phyloP scores from a whole-genome alignment of 2,113 vertebrate genomes.

The Paraplagusia blochii region DNA sequence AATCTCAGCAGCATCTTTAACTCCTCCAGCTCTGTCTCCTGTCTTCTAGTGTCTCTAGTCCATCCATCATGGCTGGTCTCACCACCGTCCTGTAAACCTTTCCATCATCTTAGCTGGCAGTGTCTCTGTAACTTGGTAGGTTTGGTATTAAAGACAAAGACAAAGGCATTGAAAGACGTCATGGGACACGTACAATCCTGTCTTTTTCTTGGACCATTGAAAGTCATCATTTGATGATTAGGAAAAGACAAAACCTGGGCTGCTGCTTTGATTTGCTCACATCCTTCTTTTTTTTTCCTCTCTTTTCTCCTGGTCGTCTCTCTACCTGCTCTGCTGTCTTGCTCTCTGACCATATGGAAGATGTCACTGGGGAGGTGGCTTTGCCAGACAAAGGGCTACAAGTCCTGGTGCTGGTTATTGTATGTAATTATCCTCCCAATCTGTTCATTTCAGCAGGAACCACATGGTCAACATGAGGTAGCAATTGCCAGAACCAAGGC shows the following conservation, averaged over 20 bases:
- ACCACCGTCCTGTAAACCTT: too few species aligned
- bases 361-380: slow-evolving; percentile 88
- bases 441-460: slow-evolving; percentile 96
- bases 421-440: slow-evolving; percentile 98
- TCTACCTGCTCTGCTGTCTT: slow-evolving; percentile 1
- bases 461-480: slow-evolving; percentile 90
- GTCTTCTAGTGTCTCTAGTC: too few species aligned
- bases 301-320: not conserved
- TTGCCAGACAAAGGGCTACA: slow-evolving; percentile 92
- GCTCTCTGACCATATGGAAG: slow-evolving; percentile 85
- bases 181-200: too few species aligned
- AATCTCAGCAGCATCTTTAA: too few species aligned
- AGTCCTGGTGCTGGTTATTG: slow-evolving; percentile 89
- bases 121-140: too few species aligned
- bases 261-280: not conserved
- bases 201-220: too few species aligned
- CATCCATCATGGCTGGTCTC: too few species aligned
- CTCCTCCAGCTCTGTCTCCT: too few species aligned
- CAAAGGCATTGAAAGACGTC: too few species aligned
- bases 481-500: slow-evolving; percentile 84
- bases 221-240: not conserved
- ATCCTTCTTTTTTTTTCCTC: not conserved
- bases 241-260: not conserved
- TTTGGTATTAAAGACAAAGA: too few species aligned
- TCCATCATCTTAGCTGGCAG: too few species aligned